Base-by-base conservation (phyloP, 2,797 vertebrate species). In the Danionella dracula region DNA sequence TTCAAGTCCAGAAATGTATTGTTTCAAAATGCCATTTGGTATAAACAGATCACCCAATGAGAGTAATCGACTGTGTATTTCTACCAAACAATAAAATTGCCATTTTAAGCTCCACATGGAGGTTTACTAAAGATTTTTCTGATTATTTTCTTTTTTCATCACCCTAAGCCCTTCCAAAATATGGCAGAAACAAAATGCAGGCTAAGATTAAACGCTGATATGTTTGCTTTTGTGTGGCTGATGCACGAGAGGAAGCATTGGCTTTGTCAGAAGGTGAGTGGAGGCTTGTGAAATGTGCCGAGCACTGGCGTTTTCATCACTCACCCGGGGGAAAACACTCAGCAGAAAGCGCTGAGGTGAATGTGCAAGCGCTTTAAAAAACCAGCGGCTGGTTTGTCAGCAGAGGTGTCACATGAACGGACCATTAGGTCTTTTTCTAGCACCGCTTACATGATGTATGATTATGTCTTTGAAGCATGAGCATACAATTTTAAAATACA, bases 371-470 rank as follows among this genome's bases (percentile, higher is more conserved):
- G 53, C 53, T 67, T 66, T 45, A 48, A 72, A 71, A 71, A 74
- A 72, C 40, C 27, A 34, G 37, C 3, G 68, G 51, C 48, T 68
- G 63, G 71, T 82, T 82, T 80, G 78, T 84, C 79, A 81, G 81
- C 82, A 81, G 16, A 73, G 73, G 81, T 77, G 77, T 63, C 17
- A 31, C 76, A 81, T 77, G 63, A 77, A 27, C 70, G 56, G 70
- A 61, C 68, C 31, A 76, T 77, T 57, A 35, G 31, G 53, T 35
- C 37, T 35, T 55, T 38, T 64, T 60, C 34, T 20, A 38, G 40
- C 11, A 48, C 21, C 15, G 32, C 63, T 66, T 46, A 66, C 63
- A 27, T 50, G 50, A 59, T 19, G 23, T 48, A 66, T 29, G 42
- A 27, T 40, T 23, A 34, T 46, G 45, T 42, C 34, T 70, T 77